Evolutionary conservation across 92 coral and sea anemone genomes (phyloP).

Genomic region (Palythoa grandiflora): DNA sequence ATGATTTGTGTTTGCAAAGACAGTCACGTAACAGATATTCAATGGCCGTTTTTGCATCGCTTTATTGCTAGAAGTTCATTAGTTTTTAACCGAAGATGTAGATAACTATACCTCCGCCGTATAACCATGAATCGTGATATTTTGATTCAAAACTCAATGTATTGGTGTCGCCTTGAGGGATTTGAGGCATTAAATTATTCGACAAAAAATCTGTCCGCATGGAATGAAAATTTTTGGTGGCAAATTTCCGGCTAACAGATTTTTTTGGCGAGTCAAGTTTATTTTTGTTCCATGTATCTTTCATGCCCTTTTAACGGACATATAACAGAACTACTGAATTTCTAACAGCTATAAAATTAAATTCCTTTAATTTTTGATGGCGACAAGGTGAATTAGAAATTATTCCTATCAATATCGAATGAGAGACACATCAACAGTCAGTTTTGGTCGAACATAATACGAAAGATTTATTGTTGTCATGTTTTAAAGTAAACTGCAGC

Average conservation of each 20-base stretch:
- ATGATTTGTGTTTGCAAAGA: slow-evolving; percentile 8
- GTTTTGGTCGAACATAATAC: neutral
- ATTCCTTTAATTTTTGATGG: slow-evolving; percentile 21
- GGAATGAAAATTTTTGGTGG: neutral
- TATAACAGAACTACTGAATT: neutral
- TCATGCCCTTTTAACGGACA: neutral
- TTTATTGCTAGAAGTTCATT: too few relatives aligned
- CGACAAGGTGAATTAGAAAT: neutral
- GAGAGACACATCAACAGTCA: neutral
- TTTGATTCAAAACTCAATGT: neutral
- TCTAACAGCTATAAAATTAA: neutral
- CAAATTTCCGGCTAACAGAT: neutral
- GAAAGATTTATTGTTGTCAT: neutral
- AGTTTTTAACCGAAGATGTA: too few relatives aligned
- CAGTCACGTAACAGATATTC: slow-evolving; percentile 20
- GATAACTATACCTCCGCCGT: neutral
- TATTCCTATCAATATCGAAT: slow-evolving; percentile 3
- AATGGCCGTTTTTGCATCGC: slow-evolving; percentile 23
- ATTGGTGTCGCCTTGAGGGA: neutral
- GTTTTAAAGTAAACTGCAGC: neutral
- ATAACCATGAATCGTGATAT: neutral
- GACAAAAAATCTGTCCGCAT: neutral
- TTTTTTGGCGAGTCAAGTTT: neutral
- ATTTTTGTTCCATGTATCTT: neutral
- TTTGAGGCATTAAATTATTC: neutral